A percentile compares a stretch with the other conserved stretches of the same genome.
phyloP scores from a whole-genome alignment of 2,797 vertebrate genomes.

The Cuculus canorus region DNA sequence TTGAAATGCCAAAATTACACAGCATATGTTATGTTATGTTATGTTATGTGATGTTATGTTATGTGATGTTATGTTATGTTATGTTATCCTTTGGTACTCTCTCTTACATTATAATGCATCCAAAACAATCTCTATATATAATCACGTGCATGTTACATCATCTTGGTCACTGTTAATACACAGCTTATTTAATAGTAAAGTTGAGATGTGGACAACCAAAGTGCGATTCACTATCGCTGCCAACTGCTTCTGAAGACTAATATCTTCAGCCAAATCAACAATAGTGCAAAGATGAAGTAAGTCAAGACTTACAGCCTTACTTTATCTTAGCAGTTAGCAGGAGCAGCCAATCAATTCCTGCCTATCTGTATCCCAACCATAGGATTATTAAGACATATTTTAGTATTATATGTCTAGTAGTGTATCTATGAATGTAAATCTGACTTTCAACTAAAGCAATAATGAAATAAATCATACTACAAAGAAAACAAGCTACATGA shows the following conservation, averaged over 20 bases:
- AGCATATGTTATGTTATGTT: not conserved
- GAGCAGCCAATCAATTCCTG: not conserved
- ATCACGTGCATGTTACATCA: not conserved
- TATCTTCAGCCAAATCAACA: not conserved
- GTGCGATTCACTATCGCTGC: not conserved
- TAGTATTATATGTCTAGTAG: not conserved
- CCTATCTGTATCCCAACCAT: not conserved
- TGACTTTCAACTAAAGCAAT: not conserved
- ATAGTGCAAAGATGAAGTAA: not conserved
- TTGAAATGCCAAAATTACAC: not conserved
- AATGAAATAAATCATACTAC: not conserved
- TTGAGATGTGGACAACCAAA: not conserved
- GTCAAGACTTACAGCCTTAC: not conserved
- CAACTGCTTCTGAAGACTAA: not conserved
- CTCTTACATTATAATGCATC: not conserved
- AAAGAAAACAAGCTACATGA: not conserved
- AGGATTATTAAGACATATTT: not conserved
- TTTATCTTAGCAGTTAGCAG: not conserved
- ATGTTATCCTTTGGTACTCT: not conserved
- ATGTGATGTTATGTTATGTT: too few species aligned
- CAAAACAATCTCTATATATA: not conserved
- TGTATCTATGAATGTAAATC: not conserved
- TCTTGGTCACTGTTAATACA: not conserved
- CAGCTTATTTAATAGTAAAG: not conserved
- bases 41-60: too few species aligned